Percentiles rank a stretch among this genome's conserved stretches.
phyloP scores from a whole-genome alignment of 2,888 invertebrate species.

The Pyrrhosoma nymphula region DNA sequence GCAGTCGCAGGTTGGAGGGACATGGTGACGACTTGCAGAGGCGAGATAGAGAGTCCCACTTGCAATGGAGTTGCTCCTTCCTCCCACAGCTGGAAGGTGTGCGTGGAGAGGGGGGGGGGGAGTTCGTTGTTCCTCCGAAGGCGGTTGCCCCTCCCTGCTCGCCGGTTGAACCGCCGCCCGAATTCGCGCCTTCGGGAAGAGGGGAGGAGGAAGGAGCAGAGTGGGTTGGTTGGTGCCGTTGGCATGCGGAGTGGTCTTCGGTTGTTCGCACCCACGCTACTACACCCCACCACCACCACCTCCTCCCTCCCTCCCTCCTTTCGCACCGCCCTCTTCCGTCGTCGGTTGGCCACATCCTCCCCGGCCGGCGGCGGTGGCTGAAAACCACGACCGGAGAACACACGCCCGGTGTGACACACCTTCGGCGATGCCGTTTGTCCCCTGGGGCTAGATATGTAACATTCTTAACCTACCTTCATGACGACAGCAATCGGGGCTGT shows the following conservation, averaged over 20 bases:
- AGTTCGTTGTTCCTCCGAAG: no score
- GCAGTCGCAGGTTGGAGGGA: no score
- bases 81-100: no score
- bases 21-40: not conserved
- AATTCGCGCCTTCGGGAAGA: not conserved
- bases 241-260: constrained; percentile 11
- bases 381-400: not conserved
- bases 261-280: constrained; percentile 7
- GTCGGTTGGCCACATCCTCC: constrained; percentile 6
- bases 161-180: not conserved
- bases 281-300: not conserved
- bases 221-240: not conserved
- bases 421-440: not conserved
- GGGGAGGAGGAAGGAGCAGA: not conserved
- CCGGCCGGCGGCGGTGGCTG: not conserved
- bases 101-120: no score
- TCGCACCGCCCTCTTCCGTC: not conserved
- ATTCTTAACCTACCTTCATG: no score
- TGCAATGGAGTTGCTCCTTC: no score
- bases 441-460: not conserved
- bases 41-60: not conserved
- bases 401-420: not conserved
- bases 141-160: not conserved
- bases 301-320: not conserved
- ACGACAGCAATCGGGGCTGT: no score